These are phyloP conservation scores for Siniperca undulata DNA, from an alignment of 2,797 vertebrate genomes.

Conservation along the genomic window DNA sequence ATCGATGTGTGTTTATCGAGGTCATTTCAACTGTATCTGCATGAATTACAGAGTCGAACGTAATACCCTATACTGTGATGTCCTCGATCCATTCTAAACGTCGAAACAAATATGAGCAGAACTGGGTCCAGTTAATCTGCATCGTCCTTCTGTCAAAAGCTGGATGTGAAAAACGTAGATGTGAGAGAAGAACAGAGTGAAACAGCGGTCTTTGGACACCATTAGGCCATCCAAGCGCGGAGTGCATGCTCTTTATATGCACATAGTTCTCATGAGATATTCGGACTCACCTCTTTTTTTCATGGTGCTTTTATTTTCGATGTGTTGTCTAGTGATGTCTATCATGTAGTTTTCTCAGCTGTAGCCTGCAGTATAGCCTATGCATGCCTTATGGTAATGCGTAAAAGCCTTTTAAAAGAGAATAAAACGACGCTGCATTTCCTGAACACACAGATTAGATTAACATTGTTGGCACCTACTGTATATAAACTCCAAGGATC, in stretches of 20 bases:
- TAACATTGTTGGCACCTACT: neutral
- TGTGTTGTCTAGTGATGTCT: neutral
- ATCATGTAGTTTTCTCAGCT: neutral
- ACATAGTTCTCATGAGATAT: neutral
- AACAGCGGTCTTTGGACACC: neutral
- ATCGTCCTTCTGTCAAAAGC: neutral
- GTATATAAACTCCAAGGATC: neutral
- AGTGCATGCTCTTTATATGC: neutral
- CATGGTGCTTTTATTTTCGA: neutral
- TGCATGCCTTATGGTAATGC: neutral
- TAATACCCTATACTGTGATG: neutral
- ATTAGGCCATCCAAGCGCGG: neutral
- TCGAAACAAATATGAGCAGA: neutral
- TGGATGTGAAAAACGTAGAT: neutral
- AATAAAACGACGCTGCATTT: neutral
- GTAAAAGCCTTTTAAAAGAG: neutral
- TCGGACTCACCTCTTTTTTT: neutral
- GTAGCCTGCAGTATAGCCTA: neutral
- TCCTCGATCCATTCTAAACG: neutral
- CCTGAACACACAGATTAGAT: neutral
- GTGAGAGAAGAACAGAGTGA: neutral
- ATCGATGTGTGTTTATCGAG: conserved; percentile 17
- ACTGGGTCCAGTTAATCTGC: conserved; percentile 25
- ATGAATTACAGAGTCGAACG: neutral
- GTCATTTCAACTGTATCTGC: conserved; percentile 1